A percentile compares a stretch with the other conserved stretches of the same genome.
These are phyloP conservation scores for Syncerus caffer DNA, from an alignment of 2,797 vertebrate genomes.

Conservation along the genomic window DNA sequence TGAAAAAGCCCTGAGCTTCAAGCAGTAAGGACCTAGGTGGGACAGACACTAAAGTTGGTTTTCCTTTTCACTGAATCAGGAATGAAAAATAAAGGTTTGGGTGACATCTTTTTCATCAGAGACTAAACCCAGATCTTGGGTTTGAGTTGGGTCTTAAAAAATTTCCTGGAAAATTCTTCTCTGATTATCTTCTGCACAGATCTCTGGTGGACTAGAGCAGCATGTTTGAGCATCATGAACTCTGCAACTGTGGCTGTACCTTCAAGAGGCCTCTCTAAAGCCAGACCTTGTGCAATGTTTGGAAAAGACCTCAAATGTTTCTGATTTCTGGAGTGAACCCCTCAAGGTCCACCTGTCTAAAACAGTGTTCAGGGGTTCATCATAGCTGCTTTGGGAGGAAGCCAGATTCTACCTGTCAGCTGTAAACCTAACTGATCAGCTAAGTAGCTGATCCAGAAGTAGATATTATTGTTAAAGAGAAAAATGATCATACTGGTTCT, in stretches of 20 bases:
- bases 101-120: neutral
- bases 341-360: neutral
- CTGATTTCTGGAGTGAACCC: neutral
- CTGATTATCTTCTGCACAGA: neutral
- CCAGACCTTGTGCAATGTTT: neutral
- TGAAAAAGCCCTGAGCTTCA: neutral
- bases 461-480: neutral
- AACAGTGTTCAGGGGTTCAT: neutral
- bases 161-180: neutral
- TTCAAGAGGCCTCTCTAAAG: neutral
- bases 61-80: neutral
- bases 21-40: neutral
- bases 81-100: constrained; percentile 15
- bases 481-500: neutral
- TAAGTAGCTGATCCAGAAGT: neutral
- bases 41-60: neutral
- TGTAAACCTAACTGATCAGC: neutral
- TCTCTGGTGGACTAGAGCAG: neutral
- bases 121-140: neutral
- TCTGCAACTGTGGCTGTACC: neutral
- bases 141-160: neutral
- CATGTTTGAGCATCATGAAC: neutral
- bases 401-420: neutral
- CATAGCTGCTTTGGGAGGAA: neutral
- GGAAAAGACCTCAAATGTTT: neutral